Evolutionary conservation across 2,888 invertebrate species (phyloP).

Genomic region (Yponomeuta plumbellus): DNA sequence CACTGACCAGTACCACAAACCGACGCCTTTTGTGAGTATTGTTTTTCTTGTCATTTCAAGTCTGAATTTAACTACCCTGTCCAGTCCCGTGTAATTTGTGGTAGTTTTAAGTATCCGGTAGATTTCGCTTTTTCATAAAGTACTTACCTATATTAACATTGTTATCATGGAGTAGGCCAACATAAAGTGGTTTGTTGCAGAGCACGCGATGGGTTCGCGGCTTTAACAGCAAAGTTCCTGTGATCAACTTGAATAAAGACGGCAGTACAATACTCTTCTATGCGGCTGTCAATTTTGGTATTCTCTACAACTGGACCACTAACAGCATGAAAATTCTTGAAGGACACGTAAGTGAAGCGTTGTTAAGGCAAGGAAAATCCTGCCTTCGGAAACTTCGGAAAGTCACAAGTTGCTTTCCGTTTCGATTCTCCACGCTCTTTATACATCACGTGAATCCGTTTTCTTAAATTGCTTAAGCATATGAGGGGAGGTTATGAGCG

Average conservation of each 20-base stretch:
- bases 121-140: not conserved
- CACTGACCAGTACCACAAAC: constrained; percentile 44
- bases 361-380: not conserved
- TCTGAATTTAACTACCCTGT: too few relatives aligned
- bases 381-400: too few relatives aligned
- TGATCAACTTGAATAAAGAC: constrained; percentile 76
- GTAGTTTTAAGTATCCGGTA: too few relatives aligned
- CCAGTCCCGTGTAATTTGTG: too few relatives aligned
- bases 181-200: constrained; percentile 38
- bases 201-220: constrained; percentile 80
- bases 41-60: not conserved
- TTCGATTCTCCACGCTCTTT: too few relatives aligned
- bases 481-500: too few relatives aligned
- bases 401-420: too few relatives aligned
- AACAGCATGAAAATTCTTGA: constrained; percentile 78
- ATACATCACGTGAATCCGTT: too few relatives aligned
- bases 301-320: constrained; percentile 79
- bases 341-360: constrained; percentile 78
- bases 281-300: constrained; percentile 78
- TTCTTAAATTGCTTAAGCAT: too few relatives aligned
- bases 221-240: constrained; percentile 74
- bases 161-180: not conserved
- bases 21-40: constrained; percentile 52
- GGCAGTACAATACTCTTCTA: constrained; percentile 76
- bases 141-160: not conserved